phyloP scores from a whole-genome alignment of 2,888 invertebrate genomes.

The Meghimatium bilineatum region DNA sequence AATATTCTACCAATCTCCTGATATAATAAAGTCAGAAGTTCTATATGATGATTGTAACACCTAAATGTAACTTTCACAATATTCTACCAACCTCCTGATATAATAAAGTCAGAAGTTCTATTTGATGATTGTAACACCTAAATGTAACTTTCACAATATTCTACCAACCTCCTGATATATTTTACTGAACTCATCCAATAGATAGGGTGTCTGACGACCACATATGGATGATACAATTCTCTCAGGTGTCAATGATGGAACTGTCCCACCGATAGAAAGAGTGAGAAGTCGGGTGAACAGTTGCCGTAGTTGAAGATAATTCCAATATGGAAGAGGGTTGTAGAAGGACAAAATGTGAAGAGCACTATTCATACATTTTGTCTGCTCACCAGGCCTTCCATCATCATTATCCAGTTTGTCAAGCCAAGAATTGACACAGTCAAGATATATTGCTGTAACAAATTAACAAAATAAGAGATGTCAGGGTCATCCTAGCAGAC shows the following conservation, averaged over 20 bases:
- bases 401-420: conserved; percentile 51
- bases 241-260: conserved; percentile 19
- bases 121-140: no score
- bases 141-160: neutral
- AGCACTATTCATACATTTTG: conserved; percentile 44
- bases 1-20: no score
- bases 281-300: conserved; percentile 63
- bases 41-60: no score
- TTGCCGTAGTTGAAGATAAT: conserved; percentile 61
- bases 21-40: no score
- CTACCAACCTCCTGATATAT: conserved; percentile 47
- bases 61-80: no score
- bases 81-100: no score
- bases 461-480: conserved; percentile 1
- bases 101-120: no score
- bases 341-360: conserved; percentile 63
- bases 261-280: conserved; percentile 49
- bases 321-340: conserved; percentile 61
- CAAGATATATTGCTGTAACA: conserved; percentile 55
- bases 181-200: conserved; percentile 66
- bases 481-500: no score
- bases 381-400: neutral
- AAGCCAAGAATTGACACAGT: conserved; percentile 60
- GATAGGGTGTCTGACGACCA: conserved; percentile 58
- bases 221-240: conserved; percentile 62